A percentile compares a stretch with the other conserved stretches of the same genome.
Evolutionary conservation across 2,113 vertebrate genomes (phyloP).

Genomic region (Dissostichus mawsoni): DNA sequence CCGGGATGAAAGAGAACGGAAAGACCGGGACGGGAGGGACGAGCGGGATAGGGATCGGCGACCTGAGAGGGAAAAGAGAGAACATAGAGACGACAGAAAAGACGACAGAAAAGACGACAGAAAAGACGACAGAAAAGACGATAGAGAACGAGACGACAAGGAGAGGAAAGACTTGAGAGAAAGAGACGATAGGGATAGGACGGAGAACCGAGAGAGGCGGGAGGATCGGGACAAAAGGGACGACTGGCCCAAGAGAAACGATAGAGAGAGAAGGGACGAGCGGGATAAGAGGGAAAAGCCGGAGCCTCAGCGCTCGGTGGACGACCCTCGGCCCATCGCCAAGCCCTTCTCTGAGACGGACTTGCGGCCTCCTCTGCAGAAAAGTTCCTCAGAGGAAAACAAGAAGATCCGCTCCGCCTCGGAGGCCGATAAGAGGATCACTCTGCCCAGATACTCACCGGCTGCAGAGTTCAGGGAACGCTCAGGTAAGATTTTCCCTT

Average conservation of each 20-base stretch:
- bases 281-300: constrained; percentile 50
- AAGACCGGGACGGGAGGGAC: constrained; percentile 7
- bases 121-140: constrained; percentile 4
- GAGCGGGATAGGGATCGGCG: constrained; percentile 9
- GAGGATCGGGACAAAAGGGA: constrained; percentile 43
- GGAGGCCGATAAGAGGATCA: constrained; percentile 77
- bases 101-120: background rate
- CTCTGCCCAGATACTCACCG: constrained; percentile 77
- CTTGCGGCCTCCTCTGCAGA: constrained; percentile 60
- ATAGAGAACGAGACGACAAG: constrained; percentile 17
- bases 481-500: constrained; percentile 67
- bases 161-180: constrained; percentile 24
- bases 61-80: constrained; percentile 27
- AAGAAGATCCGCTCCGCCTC: constrained; percentile 73
- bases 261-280: constrained; percentile 42
- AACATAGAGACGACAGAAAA: constrained; percentile 28
- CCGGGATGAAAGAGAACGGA: constrained; percentile 34
- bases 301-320: constrained; percentile 33
- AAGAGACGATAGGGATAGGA: constrained; percentile 23
- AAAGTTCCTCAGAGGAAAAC: constrained; percentile 71
- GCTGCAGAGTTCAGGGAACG: constrained; percentile 81
- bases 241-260: constrained; percentile 50
- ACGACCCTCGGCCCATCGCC: background rate
- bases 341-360: constrained; percentile 77
- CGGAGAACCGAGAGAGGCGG: constrained; percentile 7